phyloP scores from a whole-genome alignment of 2,113 vertebrate species.

The Mirza zaza region DNA sequence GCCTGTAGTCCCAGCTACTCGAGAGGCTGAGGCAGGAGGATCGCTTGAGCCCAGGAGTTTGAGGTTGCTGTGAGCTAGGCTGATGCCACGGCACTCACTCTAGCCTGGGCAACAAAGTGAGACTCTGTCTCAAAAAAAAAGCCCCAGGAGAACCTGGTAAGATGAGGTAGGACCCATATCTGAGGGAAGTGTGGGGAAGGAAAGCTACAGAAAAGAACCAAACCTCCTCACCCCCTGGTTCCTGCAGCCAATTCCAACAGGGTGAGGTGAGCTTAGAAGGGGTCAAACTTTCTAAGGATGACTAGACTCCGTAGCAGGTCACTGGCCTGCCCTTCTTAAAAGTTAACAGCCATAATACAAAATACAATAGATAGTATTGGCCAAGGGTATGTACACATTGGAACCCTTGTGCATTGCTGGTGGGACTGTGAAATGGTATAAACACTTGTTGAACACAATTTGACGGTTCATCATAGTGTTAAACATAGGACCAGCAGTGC shows the following conservation, averaged over 20 bases:
- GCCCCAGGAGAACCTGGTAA: neutral
- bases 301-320: too few species aligned
- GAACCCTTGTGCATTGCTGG: neutral
- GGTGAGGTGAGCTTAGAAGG: neutral
- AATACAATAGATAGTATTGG: neutral
- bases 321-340: neutral
- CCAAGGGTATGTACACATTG: neutral
- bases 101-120: too few species aligned
- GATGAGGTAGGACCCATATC: neutral
- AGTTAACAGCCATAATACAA: neutral
- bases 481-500: neutral
- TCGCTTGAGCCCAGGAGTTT: too few species aligned
- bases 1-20: too few species aligned
- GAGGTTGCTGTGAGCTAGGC: too few species aligned
- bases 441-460: neutral
- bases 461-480: neutral
- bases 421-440: neutral
- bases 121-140: neutral
- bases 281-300: neutral
- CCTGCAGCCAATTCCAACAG: neutral
- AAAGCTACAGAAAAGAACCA: neutral
- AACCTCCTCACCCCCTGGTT: neutral
- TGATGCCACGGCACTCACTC: too few species aligned
- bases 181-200: neutral
- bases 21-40: too few species aligned